Percentiles rank a stretch among this genome's conserved stretches.
These are phyloP conservation scores for Asteroscopus sphinx DNA, from an alignment of 2,888 invertebrate genomes.

Conservation along the genomic window DNA sequence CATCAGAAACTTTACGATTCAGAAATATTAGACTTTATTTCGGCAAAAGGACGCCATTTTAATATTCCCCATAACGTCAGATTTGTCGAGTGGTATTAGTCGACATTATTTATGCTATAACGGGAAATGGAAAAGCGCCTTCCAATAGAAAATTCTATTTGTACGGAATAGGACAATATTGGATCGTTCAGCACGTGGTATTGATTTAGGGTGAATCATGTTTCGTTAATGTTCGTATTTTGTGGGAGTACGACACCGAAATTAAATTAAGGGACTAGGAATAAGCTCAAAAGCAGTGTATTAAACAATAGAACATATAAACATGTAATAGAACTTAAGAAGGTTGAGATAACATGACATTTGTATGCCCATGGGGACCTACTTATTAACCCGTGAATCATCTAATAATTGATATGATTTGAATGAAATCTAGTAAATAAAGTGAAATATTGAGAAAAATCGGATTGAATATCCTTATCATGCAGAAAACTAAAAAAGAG, in stretches of 20 bases:
- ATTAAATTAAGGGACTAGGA: constrained; percentile 1
- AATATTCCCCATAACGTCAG: constrained; percentile 7
- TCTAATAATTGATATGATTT: too few relatives aligned
- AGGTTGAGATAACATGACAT: too few relatives aligned
- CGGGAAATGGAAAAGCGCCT: constrained; percentile 43
- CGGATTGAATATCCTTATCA: too few relatives aligned
- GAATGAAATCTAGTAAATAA: too few relatives aligned
- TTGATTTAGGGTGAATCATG: constrained; percentile 44
- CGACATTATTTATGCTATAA: constrained; percentile 36
- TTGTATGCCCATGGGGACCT: too few relatives aligned
- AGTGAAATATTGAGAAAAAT: too few relatives aligned
- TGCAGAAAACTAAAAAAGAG: too few relatives aligned
- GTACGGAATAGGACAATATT: constrained; percentile 34
- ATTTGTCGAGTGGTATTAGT: constrained; percentile 27
- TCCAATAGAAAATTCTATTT: constrained; percentile 51
- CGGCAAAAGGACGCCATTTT: not conserved
- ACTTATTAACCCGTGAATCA: too few relatives aligned
- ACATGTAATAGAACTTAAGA: not conserved
- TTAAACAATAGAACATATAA: not conserved
- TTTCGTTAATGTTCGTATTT: constrained; percentile 27
- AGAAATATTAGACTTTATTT: constrained; percentile 3
- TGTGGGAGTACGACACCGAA: constrained; percentile 1
- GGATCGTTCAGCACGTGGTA: constrained; percentile 20
- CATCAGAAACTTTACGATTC: not conserved
- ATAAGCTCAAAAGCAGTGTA: not conserved